Evolutionary conservation across 2,113 vertebrate species (phyloP).

Genomic region (Nothoprocta pentlandii): DNA sequence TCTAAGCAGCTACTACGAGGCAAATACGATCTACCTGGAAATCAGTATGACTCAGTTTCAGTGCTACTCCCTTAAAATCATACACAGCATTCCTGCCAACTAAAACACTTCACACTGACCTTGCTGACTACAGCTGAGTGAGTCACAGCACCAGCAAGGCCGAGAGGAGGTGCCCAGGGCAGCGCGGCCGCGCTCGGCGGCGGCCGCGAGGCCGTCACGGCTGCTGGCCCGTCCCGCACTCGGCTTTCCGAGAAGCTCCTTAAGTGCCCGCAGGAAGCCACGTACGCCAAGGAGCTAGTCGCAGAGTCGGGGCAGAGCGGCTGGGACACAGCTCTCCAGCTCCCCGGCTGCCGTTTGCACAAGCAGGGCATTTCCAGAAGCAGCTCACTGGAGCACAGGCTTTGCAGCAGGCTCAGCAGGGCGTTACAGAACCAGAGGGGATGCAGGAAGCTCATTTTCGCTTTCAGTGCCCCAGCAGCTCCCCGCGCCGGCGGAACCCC

Average conservation of each 20-base stretch:
- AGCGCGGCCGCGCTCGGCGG: background rate
- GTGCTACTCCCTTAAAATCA: background rate
- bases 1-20: background rate
- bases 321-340: background rate
- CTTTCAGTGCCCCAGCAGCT: background rate
- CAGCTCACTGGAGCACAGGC: background rate
- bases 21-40: background rate
- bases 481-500: background rate
- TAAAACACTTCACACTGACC: background rate
- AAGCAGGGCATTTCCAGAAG: background rate
- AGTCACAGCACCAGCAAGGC: background rate
- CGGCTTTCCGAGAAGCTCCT: background rate
- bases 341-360: background rate
- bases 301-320: background rate
- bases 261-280: background rate
- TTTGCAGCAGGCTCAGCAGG: background rate
- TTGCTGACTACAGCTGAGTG: background rate
- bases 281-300: background rate
- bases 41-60: accelerated
- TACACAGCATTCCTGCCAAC: background rate
- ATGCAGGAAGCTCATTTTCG: background rate
- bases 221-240: background rate
- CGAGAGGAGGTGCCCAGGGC: background rate
- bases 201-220: background rate
- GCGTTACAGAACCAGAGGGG: background rate